Evolutionary conservation across 2,888 invertebrate species (phyloP).

Genomic region (Macrosoma leucophasiata): DNA sequence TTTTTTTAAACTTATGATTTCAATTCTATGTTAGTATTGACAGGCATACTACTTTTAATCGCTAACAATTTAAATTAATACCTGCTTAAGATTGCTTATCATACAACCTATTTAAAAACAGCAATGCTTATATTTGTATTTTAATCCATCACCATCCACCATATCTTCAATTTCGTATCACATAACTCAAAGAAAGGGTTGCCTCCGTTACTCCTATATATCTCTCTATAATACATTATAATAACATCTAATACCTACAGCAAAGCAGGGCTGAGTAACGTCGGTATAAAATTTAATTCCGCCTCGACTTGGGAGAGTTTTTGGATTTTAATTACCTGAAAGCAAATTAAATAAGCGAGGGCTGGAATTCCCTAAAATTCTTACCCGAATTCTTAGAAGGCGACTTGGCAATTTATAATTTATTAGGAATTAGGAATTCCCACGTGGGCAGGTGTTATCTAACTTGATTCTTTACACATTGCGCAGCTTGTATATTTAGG

Average conservation of each 20-base stretch:
- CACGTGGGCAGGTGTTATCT: slow-evolving; percentile 14
- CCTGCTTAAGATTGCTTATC: too few relatives aligned
- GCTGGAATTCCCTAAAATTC: slow-evolving; percentile 23
- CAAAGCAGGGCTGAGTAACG: slow-evolving; percentile 7
- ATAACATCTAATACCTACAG: background rate
- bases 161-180: too few relatives aligned
- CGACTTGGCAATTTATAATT: slow-evolving; percentile 17
- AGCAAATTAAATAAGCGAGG: slow-evolving; percentile 65
- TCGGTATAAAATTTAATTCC: slow-evolving; percentile 69
- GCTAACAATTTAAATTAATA: too few relatives aligned
- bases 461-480: slow-evolving; percentile 3
- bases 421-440: slow-evolving; percentile 17
- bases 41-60: too few relatives aligned
- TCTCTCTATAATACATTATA: too few relatives aligned
- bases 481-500: background rate
- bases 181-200: too few relatives aligned
- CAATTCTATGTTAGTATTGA: too few relatives aligned
- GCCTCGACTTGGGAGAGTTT: slow-evolving; percentile 65
- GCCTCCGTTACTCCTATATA: too few relatives aligned
- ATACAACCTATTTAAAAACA: too few relatives aligned
- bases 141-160: too few relatives aligned
- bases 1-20: too few relatives aligned
- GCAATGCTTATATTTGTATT: too few relatives aligned
- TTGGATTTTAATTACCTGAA: slow-evolving; percentile 74
- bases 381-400: slow-evolving; percentile 12